Conservation (phyloP, 2,113 vertebrate species). For the Poeciliopsis occidentalis region DNA sequence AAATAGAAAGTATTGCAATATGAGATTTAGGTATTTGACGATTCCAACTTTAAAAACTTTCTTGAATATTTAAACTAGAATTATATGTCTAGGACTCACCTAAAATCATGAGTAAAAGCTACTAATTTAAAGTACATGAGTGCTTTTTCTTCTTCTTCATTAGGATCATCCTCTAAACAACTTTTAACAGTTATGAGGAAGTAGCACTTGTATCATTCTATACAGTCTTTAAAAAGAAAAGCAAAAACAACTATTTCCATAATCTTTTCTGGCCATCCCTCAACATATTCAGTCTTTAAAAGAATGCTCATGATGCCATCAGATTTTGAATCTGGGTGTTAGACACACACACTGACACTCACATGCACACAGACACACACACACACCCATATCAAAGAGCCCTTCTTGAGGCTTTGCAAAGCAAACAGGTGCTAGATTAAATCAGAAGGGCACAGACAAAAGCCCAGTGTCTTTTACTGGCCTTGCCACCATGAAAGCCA, state of each 20-base stretch:
- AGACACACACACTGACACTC: constrained; percentile 7
- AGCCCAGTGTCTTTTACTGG: constrained; percentile 68
- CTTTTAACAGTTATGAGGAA: not conserved
- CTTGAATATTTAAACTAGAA: not conserved
- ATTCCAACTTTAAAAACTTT: too few species aligned
- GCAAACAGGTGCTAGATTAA: constrained; percentile 77
- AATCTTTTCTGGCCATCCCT: constrained; percentile 35
- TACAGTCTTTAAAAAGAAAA: not conserved
- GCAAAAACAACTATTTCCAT: constrained; percentile 10
- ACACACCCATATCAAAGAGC: constrained; percentile 64
- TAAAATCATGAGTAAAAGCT: too few species aligned
- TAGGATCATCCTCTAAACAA: not conserved
- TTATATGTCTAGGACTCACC: not conserved
- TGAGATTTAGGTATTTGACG: too few species aligned
- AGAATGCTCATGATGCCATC: constrained; percentile 47
- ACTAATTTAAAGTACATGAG: not conserved
- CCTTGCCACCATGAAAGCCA: constrained; percentile 55
- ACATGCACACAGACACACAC: constrained; percentile 20
- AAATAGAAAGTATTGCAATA: too few species aligned
- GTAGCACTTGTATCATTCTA: not conserved
- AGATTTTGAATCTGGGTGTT: constrained; percentile 37
- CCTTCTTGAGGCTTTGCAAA: constrained; percentile 71
- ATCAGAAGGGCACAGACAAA: constrained; percentile 64
- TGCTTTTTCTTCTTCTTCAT: not conserved
- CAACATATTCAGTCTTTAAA: constrained; percentile 45